These are phyloP conservation scores for Machaerirhynchus nigripectus DNA, from an alignment of 2,113 vertebrate species.

Conservation along the genomic window DNA sequence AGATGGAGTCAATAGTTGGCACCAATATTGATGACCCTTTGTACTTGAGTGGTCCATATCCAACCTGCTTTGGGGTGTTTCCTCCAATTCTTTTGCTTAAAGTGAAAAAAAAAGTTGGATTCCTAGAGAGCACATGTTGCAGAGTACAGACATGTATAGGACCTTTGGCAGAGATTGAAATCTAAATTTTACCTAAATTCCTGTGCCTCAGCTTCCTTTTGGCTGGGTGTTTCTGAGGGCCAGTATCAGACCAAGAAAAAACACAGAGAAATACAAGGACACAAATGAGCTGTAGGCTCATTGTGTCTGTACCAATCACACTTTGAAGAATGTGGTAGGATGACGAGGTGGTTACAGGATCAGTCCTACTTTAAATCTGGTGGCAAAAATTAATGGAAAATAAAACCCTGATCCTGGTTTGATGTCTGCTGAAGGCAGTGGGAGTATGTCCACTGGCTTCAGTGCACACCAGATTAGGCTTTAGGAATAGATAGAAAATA, in stretches of 20 bases:
- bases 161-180: background rate
- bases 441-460: background rate
- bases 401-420: background rate
- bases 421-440: background rate
- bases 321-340: background rate
- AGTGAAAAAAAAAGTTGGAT: background rate
- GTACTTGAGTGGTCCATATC: background rate
- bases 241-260: background rate
- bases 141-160: background rate
- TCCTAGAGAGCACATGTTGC: background rate
- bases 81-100: background rate
- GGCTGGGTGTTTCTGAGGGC: background rate
- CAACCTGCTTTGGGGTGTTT: background rate
- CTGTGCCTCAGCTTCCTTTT: background rate
- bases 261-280: background rate
- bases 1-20: slow-evolving; percentile 26
- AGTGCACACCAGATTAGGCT: background rate
- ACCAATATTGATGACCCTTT: background rate
- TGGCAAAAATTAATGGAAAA: background rate
- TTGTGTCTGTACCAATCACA: background rate
- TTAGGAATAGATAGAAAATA: background rate
- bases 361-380: background rate
- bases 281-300: background rate
- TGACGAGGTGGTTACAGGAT: background rate
- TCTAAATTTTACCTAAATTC: background rate